Base-by-base conservation (phyloP, 2,797 vertebrate genomes). In the Eospalax fontanierii region DNA sequence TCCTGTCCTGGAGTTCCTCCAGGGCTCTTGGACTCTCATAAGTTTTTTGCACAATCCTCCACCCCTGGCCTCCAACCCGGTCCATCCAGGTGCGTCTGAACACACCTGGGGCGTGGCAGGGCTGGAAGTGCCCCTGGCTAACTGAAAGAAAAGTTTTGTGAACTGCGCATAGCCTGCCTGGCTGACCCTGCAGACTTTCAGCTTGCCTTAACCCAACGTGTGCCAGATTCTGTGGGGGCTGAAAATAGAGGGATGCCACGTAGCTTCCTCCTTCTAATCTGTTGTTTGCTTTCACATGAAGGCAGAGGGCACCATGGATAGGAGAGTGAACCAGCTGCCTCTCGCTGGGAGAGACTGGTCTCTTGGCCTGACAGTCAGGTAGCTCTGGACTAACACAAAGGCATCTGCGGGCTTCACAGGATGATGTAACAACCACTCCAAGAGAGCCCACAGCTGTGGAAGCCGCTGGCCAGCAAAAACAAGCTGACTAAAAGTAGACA, bases 211-310 rank as follows among this genome's bases (percentile, higher is more conserved):
- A 4, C 6, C 57, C 21, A 19, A 63, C 28, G 3, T 0, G 15
- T 59, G 33, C 74, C 85, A 50, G 65, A n/a, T 79, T 84, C 46
- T 82, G 2, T 2, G 18, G 50, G 74, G 68, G 21, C 28, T 38
- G 35, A 21, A 16, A 40, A 0, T 6, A 54, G 40, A 19, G 24
- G 28, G 5, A 26, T 4, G 71, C 1, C 33, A 18, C 0, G 4
- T 4, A 1, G 33, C 70, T n/a, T 22, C 26, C 30, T 1, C 16
- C 7, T 28, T 15, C 35, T 68, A 85, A 85, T 22, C 24, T 46
- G 4, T 11, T 0, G n/a, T 18, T 43, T n/a, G 19, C 61, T 11
- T 80, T 54, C 3, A 4, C 40, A 2, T 0, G 0, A 0, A 7
- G 70, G 2, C 1, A 70, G 74, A 28, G 14, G 33, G 68, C 74